phyloP scores from a whole-genome alignment of 2,888 invertebrate species.

The Agrotis segetum region DNA sequence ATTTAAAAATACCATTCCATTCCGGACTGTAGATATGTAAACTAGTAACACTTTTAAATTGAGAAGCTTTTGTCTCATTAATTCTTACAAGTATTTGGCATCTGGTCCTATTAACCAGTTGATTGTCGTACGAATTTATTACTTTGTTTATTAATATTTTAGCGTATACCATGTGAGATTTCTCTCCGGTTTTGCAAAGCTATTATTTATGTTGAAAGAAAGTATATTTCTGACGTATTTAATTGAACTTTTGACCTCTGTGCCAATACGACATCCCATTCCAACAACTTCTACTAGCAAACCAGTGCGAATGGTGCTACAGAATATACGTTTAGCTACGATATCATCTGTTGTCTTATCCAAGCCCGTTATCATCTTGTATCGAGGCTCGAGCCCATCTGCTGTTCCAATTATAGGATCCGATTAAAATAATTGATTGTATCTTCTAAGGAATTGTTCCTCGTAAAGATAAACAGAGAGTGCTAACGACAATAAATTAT shows the following conservation, averaged over 20 bases:
- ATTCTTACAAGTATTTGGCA: neutral
- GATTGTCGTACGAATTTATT: too few species aligned
- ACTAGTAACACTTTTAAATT: conserved; percentile 15
- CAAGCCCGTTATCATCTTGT: neutral
- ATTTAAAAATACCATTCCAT: conserved; percentile 34
- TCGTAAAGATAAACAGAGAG: neutral
- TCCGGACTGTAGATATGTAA: conserved; percentile 9
- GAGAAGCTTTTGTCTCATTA: neutral
- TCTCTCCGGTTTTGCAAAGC: too few species aligned
- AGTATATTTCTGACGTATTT: too few species aligned
- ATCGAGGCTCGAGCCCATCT: conserved; percentile 29
- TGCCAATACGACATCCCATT: too few species aligned
- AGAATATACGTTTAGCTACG: too few species aligned
- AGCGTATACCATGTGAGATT: too few species aligned
- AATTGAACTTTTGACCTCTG: too few species aligned
- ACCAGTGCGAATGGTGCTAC: too few species aligned
- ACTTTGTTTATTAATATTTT: too few species aligned
- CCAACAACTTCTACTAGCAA: too few species aligned
- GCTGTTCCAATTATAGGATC: conserved; percentile 12
- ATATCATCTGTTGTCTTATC: conserved; percentile 3
- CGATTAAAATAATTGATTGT: neutral
- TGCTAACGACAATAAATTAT: too few species aligned
- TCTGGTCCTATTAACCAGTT: neutral
- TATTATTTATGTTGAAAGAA: too few species aligned
- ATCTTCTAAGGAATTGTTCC: neutral